Evolutionary conservation across 2,888 invertebrate species (phyloP).

Genomic region (Ophioninae sp.): DNA sequence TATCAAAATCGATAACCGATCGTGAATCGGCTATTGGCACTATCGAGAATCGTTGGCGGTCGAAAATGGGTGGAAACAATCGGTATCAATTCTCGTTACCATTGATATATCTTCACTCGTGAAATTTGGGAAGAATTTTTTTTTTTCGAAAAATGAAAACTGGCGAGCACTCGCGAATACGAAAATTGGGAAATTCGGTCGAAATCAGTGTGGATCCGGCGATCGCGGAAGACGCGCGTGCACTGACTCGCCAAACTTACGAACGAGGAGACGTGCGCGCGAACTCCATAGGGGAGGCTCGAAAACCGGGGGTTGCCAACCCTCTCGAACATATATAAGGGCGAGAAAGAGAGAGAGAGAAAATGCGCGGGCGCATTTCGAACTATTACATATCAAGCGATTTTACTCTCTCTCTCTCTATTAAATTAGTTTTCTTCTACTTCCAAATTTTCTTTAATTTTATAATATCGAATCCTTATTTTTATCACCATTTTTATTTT

Average conservation of each 20-base stretch:
- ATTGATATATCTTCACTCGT: constrained; percentile 20
- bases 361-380: constrained; percentile 58
- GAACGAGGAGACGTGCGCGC: constrained; percentile 66
- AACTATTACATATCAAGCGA: constrained; percentile 46
- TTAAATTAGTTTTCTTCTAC: no score
- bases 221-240: constrained; percentile 80
- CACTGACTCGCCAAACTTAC: constrained; percentile 77
- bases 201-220: constrained; percentile 74
- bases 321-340: constrained; percentile 47
- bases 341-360: constrained; percentile 14
- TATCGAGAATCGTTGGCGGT: no score
- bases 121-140: background rate
- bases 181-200: constrained; percentile 64
- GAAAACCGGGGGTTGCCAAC: constrained; percentile 60
- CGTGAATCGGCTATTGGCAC: no score
- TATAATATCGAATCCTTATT: no score
- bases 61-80: no score
- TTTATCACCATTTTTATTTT: no score
- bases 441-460: no score
- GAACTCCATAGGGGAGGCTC: constrained; percentile 58
- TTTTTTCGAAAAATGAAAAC: constrained; percentile 23
- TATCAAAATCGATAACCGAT: no score
- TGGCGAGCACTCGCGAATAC: constrained; percentile 50
- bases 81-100: background rate
- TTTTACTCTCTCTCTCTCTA: constrained; percentile 49